Conservation (phyloP, 2,113 vertebrate species). For the Takifugu bimaculatus region DNA sequence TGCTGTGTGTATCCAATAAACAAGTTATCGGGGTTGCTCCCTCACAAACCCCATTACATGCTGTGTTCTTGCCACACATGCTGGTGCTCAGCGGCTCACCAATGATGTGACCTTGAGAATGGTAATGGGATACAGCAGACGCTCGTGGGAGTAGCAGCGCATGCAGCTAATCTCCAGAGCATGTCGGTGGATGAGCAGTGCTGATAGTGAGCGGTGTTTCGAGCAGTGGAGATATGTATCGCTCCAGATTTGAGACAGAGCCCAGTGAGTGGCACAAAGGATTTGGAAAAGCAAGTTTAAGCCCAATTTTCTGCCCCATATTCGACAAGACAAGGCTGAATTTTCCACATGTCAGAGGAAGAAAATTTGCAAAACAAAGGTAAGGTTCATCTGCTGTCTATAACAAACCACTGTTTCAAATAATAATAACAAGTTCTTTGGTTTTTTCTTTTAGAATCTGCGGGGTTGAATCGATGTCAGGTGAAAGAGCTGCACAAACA, state of each 20-base stretch:
- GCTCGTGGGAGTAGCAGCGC: constrained; percentile 33
- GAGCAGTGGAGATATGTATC: constrained; percentile 50
- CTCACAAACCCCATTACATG: constrained; percentile 41
- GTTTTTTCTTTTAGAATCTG: no score
- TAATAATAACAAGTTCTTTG: no score
- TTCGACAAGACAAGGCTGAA: not conserved
- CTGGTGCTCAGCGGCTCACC: not conserved
- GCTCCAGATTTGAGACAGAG: constrained; percentile 50
- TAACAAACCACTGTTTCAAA: no score
- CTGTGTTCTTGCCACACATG: constrained; percentile 9
- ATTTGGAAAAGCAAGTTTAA: constrained; percentile 39
- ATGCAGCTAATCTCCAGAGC: constrained; percentile 56
- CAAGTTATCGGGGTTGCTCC: constrained; percentile 28
- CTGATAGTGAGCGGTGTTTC: constrained; percentile 54
- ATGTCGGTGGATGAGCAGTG: constrained; percentile 46
- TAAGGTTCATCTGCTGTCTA: no score
- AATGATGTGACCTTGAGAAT: constrained; percentile 64
- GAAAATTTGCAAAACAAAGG: no score
- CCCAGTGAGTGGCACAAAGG: constrained; percentile 36
- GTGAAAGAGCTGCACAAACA: not conserved
- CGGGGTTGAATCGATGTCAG: not conserved
- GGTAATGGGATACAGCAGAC: constrained; percentile 31
- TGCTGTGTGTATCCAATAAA: constrained; percentile 44
- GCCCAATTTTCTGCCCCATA: constrained; percentile 30
- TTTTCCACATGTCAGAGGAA: no score